Base-by-base conservation (phyloP, 2,113 vertebrate genomes). In the Alectura lathami region DNA sequence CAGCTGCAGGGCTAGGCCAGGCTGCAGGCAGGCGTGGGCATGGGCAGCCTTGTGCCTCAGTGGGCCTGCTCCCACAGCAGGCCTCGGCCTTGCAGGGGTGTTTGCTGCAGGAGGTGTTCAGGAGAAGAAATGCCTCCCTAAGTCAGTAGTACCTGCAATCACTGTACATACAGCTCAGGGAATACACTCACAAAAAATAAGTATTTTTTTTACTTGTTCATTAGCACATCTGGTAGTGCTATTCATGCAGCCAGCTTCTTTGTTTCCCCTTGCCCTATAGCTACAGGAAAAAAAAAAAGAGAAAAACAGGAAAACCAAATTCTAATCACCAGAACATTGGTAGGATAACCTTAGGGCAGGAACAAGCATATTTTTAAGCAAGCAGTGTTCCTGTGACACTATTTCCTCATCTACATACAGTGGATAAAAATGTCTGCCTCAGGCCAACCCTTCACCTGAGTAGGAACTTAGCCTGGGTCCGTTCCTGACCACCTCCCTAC, bases 151-250 rank as follows among this genome's bases (percentile, higher is more conserved):
- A 64, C 82, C 54, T 85, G 4, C 17, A 47, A 0, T 30, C 82
- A n/a, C 84, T 88, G 16, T 57, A 73, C 60, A 27, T 34, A 83
- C 50, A 63, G 57, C 54, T 91, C n/a, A 43, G 76, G 68, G 87
- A 94, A 63, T 54, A n/a, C 12, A 24, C 50, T 91, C 69, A 64
- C 5, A 66, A 60, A 91, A 89, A 69, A 38, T n/a, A 57, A 92
- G 67, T 86, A 48, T 83, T 94, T 97, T 97, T 97, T 64, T 85
- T 91, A 67, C 16, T 95, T 94, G 91, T 85, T 96, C 94, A 83
- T 82, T 74, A 70, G 75, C 56, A 86, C 95, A 86, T 93, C 85
- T 96, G 94, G 85, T 72, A 90, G 51, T 67, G 34, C 63, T 83
- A 12, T 86, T 91, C 56, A 12, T 6, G 30, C 74, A 85, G 81